Evolutionary conservation across 1,140 invertebrate species (phyloP).

Genomic region (Zaprionus africanus): DNA sequence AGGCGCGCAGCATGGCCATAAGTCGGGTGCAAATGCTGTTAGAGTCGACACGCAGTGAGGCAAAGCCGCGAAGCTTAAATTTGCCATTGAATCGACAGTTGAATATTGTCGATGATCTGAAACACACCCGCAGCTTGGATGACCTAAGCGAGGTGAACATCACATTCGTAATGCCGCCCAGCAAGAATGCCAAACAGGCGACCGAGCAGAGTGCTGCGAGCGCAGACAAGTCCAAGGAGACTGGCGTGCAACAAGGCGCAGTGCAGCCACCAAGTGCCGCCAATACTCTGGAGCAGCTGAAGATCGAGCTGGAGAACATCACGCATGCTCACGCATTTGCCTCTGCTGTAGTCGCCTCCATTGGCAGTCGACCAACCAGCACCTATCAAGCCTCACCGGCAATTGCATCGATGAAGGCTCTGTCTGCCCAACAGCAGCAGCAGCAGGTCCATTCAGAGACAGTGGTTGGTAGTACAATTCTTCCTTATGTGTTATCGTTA

Average conservation of each 20-base stretch:
- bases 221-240: slow-evolving; percentile 61
- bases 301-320: slow-evolving; percentile 86
- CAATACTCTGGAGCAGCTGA: slow-evolving; percentile 86
- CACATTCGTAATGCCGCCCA: slow-evolving; percentile 75
- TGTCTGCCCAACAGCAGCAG: slow-evolving; percentile 52
- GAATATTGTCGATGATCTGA: slow-evolving; percentile 65
- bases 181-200: slow-evolving; percentile 35
- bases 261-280: slow-evolving; percentile 80
- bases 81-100: slow-evolving; percentile 67
- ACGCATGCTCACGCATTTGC: slow-evolving; percentile 85
- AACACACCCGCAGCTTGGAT: slow-evolving; percentile 69
- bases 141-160: slow-evolving; percentile 72
- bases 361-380: slow-evolving; percentile 49
- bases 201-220: slow-evolving; percentile 13
- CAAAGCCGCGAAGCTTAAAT: slow-evolving; percentile 66
- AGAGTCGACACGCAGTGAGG: slow-evolving; percentile 54
- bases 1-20: slow-evolving; percentile 57
- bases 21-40: slow-evolving; percentile 66
- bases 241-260: slow-evolving; percentile 32
- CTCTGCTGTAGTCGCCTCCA: slow-evolving; percentile 74
- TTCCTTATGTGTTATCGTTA: slow-evolving; percentile 38
- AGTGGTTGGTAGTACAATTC: slow-evolving; percentile 53
- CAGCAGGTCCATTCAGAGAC: slow-evolving; percentile 51
- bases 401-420: slow-evolving; percentile 57
- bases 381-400: slow-evolving; percentile 64